Percentiles rank a stretch among this genome's conserved stretches.
These are phyloP conservation scores for Emys orbicularis DNA, from an alignment of 2,797 vertebrate genomes.

Conservation along the genomic window DNA sequence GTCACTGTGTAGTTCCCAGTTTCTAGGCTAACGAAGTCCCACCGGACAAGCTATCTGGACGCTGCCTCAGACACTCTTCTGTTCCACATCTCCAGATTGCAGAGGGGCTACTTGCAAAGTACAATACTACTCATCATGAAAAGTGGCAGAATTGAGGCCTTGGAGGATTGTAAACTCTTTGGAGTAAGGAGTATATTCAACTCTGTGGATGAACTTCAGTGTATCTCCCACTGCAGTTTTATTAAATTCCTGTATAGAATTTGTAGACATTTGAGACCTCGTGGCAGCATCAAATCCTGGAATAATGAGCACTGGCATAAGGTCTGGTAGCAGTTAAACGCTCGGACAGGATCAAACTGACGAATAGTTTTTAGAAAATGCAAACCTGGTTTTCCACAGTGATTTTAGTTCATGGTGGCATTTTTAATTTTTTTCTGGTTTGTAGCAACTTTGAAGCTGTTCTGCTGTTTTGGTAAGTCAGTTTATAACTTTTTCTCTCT, in stretches of 20 bases:
- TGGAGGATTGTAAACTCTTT: not conserved
- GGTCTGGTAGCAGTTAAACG: accelerated
- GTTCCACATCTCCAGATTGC: not conserved
- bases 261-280: not conserved
- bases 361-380: not conserved
- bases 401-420: not conserved
- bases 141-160: not conserved
- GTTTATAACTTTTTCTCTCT: not conserved
- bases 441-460: not conserved
- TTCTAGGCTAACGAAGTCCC: too few species aligned
- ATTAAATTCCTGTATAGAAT: not conserved
- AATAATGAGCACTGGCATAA: accelerated
- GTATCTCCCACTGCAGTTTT: not conserved
- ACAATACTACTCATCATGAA: not conserved
- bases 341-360: not conserved
- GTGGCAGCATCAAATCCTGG: not conserved
- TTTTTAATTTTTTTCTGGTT: not conserved
- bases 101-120: not conserved
- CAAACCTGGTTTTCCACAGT: not conserved
- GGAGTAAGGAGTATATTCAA: not conserved
- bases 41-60: too few species aligned
- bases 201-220: not conserved
- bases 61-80: too few species aligned
- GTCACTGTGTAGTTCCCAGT: too few species aligned
- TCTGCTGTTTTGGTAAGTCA: not conserved